Evolutionary conservation across 2,888 invertebrate species (phyloP).

Genomic region (Acrocyrtus sp.): DNA sequence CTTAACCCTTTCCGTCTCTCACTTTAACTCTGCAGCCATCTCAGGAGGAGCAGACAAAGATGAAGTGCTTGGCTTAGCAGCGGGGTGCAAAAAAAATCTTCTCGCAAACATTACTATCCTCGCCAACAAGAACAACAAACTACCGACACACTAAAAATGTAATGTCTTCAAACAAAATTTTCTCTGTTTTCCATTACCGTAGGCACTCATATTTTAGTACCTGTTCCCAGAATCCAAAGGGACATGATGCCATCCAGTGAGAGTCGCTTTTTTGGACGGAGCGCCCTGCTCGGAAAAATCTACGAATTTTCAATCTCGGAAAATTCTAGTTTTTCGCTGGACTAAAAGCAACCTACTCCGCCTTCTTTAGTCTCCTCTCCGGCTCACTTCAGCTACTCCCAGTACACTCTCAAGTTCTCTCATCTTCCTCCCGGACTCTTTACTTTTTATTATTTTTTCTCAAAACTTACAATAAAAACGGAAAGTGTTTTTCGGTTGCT

Average conservation of each 20-base stretch:
- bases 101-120: slow-evolving; percentile 20
- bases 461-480: no score
- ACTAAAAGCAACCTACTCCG: background rate
- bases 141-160: background rate
- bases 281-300: slow-evolving; percentile 39
- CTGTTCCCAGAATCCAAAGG: slow-evolving; percentile 50
- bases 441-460: no score
- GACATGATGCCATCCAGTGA: slow-evolving; percentile 33
- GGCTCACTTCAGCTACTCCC: background rate
- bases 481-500: no score
- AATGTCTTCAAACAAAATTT: no score
- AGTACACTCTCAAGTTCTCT: background rate
- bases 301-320: slow-evolving; percentile 55
- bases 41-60: background rate
- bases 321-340: slow-evolving; percentile 49
- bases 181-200: no score
- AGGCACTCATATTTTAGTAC: slow-evolving; percentile 28
- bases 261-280: background rate
- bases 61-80: slow-evolving; percentile 20
- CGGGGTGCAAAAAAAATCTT: no score
- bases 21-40: background rate
- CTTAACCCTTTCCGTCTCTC: background rate
- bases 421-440: no score
- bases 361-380: background rate
- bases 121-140: background rate